A percentile compares a stretch with the other conserved stretches of the same genome.
phyloP scores from a whole-genome alignment of 2,113 vertebrate species.

The Notiomystis cincta region DNA sequence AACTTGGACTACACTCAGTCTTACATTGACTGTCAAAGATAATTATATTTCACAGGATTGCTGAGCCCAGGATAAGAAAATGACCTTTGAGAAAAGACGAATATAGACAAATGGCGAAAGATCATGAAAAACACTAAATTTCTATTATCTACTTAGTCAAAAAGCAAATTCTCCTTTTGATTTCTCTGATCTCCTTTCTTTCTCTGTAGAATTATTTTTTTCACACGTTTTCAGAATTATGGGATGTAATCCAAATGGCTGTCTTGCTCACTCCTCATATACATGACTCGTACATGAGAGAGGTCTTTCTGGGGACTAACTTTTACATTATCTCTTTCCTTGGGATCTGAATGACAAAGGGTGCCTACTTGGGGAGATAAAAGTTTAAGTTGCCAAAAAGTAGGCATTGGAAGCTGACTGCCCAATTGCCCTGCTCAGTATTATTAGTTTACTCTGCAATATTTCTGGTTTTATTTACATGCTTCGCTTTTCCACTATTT shows the following conservation, averaged over 20 bases:
- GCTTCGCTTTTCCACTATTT: background rate
- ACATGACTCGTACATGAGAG: background rate
- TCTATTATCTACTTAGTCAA: background rate
- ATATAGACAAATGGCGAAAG: background rate
- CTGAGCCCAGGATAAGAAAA: background rate
- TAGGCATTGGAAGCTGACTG: background rate
- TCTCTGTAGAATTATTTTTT: background rate
- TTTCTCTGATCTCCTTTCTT: background rate
- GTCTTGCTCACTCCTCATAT: background rate
- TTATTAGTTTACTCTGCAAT: background rate
- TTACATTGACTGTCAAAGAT: background rate
- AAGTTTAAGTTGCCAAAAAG: background rate
- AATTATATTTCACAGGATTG: background rate
- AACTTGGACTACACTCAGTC: background rate
- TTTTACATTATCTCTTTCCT: background rate
- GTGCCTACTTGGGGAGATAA: accelerated
- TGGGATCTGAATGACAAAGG: background rate
- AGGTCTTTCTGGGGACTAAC: background rate
- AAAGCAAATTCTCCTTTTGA: background rate
- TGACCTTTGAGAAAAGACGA: background rate
- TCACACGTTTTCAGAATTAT: background rate
- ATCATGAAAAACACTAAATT: background rate
- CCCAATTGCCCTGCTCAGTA: background rate
- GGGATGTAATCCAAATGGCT: background rate
- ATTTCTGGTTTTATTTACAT: background rate